These are phyloP conservation scores for Girardinichthys multiradiatus DNA, from an alignment of 2,113 vertebrate genomes.

Conservation along the genomic window DNA sequence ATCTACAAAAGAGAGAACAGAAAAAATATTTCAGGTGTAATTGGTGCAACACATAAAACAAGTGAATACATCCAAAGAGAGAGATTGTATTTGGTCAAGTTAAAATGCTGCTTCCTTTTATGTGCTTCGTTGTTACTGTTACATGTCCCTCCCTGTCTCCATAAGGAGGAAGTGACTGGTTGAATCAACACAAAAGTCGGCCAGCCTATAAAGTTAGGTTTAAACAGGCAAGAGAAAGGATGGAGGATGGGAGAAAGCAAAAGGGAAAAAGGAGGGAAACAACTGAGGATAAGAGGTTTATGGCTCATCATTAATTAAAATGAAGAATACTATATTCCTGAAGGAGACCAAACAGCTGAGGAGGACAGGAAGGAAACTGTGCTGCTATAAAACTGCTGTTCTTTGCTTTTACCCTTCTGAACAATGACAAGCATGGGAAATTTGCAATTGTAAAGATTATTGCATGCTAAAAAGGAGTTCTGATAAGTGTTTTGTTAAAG, in stretches of 20 bases:
- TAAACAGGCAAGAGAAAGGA: slow-evolving; percentile 63
- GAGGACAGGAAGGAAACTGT: slow-evolving; percentile 54
- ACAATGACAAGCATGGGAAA: slow-evolving; percentile 27
- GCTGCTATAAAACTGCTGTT: slow-evolving; percentile 75
- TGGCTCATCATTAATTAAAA: slow-evolving; percentile 72
- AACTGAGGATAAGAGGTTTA: slow-evolving; percentile 68
- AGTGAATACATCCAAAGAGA: background rate
- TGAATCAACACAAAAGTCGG: slow-evolving; percentile 70
- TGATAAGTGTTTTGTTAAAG: background rate
- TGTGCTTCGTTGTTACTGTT: slow-evolving; percentile 19
- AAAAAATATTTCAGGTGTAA: too few relatives aligned
- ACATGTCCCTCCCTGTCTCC: slow-evolving; percentile 29
- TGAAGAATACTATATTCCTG: slow-evolving; percentile 68
- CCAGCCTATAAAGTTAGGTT: slow-evolving; percentile 73
- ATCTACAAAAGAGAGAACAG: too few relatives aligned
- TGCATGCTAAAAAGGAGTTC: background rate
- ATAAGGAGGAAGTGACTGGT: slow-evolving; percentile 50
- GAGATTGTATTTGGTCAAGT: background rate
- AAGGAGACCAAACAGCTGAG: slow-evolving; percentile 58
- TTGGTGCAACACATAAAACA: background rate
- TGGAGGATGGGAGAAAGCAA: slow-evolving; percentile 63
- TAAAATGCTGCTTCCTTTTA: slow-evolving; percentile 30
- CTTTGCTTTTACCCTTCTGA: slow-evolving; percentile 52
- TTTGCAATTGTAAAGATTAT: slow-evolving; percentile 22
- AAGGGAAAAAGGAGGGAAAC: slow-evolving; percentile 53